Percentiles rank a stretch among this genome's conserved stretches.
phyloP scores from a whole-genome alignment of 2,888 invertebrate species.

The Sarcophaga caerulescens region DNA sequence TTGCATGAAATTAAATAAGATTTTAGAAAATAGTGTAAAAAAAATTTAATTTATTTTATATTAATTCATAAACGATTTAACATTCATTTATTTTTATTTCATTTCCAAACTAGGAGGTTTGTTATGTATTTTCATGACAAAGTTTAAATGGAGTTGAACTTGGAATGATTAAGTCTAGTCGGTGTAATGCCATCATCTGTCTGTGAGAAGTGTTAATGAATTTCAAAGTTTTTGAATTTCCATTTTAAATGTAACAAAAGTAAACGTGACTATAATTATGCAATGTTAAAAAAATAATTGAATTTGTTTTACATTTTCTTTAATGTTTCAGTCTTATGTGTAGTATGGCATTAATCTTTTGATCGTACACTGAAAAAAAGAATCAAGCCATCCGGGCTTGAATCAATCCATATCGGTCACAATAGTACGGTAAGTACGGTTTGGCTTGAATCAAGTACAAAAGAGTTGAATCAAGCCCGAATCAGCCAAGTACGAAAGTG shows the following conservation, averaged over 20 bases:
- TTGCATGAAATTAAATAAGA: slow-evolving; percentile 1
- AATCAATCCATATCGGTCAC: too few relatives aligned
- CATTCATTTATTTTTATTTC: background rate
- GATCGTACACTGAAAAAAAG: too few relatives aligned
- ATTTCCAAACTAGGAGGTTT: slow-evolving; percentile 5
- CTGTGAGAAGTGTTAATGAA: background rate
- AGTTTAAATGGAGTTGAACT: slow-evolving; percentile 14
- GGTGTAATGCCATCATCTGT: slow-evolving; percentile 2
- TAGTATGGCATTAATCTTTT: too few relatives aligned
- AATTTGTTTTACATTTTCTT: too few relatives aligned
- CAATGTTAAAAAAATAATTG: too few relatives aligned
- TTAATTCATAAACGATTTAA: slow-evolving; percentile 14
- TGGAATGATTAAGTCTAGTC: background rate
- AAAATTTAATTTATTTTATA: background rate
- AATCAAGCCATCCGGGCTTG: too few relatives aligned
- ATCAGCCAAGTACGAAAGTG: too few relatives aligned
- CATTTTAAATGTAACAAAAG: background rate
- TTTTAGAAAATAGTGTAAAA: background rate
- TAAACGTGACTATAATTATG: background rate
- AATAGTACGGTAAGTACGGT: too few relatives aligned
- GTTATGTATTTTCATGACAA: slow-evolving; percentile 17
- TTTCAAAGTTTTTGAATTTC: slow-evolving; percentile 12
- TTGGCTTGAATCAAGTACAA: too few relatives aligned
- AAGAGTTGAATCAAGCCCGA: too few relatives aligned
- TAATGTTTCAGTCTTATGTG: too few relatives aligned